These are phyloP conservation scores for Leptinotarsa lineolata DNA, from an alignment of 1,140 invertebrate species.

Conservation along the genomic window DNA sequence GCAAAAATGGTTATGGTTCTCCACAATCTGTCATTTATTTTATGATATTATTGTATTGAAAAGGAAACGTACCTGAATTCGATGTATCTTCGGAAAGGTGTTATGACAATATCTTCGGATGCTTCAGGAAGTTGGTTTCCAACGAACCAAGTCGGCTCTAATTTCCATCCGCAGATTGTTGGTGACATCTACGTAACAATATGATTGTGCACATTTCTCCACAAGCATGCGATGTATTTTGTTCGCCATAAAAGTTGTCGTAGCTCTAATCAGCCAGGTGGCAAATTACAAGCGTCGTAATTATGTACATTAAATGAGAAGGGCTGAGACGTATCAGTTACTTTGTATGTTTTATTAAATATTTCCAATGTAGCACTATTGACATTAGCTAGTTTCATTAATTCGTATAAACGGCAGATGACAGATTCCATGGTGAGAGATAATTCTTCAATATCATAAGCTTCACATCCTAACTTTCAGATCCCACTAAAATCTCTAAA, in stretches of 20 bases:
- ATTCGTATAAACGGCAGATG: slow-evolving; percentile 18
- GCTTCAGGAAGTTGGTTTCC: slow-evolving; percentile 47
- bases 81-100: slow-evolving; percentile 11
- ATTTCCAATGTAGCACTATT: background rate
- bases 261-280: slow-evolving; percentile 14
- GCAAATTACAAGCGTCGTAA: slow-evolving; percentile 11
- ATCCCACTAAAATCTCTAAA: slow-evolving; percentile 1
- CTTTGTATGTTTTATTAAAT: slow-evolving; percentile 20
- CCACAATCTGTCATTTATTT: background rate
- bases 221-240: slow-evolving; percentile 22
- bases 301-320: slow-evolving; percentile 1
- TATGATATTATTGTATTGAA: background rate
- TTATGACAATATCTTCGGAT: slow-evolving; percentile 43
- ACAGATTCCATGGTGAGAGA: background rate
- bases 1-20: background rate
- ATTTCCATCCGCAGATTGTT: slow-evolving; percentile 43
- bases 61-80: background rate
- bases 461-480: slow-evolving; percentile 9
- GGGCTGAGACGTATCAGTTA: background rate
- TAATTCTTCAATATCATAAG: slow-evolving; percentile 4
- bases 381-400: slow-evolving; percentile 5
- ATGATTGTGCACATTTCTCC: slow-evolving; percentile 13
- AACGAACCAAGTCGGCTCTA: slow-evolving; percentile 46
- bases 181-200: slow-evolving; percentile 35
- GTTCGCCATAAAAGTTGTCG: slow-evolving; percentile 16